Conservation (phyloP, 2,113 vertebrate genomes). For the Lathamus discolor region DNA sequence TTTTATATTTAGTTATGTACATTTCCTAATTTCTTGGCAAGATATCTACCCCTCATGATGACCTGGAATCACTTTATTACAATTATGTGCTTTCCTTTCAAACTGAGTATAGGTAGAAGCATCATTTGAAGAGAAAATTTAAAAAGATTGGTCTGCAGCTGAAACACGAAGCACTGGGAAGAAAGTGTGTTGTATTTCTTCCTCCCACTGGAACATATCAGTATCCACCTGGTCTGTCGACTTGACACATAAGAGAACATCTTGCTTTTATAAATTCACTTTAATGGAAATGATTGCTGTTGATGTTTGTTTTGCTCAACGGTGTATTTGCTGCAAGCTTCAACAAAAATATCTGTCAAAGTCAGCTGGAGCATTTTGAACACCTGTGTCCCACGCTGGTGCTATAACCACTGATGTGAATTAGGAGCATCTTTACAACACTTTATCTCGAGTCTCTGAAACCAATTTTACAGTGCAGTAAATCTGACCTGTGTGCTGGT, state of each 20-base stretch:
- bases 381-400: background rate
- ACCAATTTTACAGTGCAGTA: background rate
- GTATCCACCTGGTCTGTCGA: background rate
- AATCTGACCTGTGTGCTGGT: background rate
- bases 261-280: background rate
- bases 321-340: background rate
- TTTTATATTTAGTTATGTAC: background rate
- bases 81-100: background rate
- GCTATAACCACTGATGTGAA: background rate
- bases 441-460: background rate
- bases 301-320: background rate
- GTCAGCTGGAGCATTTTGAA: background rate
- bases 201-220: background rate
- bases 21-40: background rate
- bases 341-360: background rate
- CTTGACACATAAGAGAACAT: background rate
- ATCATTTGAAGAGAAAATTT: background rate
- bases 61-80: background rate
- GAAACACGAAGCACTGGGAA: background rate
- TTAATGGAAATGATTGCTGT: background rate
- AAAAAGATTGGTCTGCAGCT: background rate
- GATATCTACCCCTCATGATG: background rate
- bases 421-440: background rate
- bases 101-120: background rate
- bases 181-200: background rate